These are phyloP conservation scores for Podargus strigoides DNA, from an alignment of 2,797 vertebrate genomes.

Conservation along the genomic window DNA sequence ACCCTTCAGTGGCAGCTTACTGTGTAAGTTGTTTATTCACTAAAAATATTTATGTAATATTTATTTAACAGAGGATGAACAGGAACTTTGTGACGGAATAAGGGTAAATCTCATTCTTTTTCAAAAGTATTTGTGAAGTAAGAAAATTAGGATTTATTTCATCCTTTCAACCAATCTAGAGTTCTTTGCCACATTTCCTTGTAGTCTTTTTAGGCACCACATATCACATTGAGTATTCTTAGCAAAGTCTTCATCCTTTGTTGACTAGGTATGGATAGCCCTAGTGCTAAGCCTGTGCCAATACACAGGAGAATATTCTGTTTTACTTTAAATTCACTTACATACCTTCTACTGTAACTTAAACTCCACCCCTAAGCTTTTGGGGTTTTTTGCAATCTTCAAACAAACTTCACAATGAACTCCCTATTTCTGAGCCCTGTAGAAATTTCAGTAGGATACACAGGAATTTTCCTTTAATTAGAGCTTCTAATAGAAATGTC, in stretches of 20 bases:
- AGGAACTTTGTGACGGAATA: neutral
- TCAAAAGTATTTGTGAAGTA: neutral
- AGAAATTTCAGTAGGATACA: slow-evolving; percentile 8
- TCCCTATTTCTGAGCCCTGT: neutral
- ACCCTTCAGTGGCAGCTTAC: neutral
- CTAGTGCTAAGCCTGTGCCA: neutral
- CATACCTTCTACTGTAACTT: neutral
- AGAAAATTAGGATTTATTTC: neutral
- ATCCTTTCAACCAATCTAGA: neutral
- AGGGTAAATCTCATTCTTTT: neutral
- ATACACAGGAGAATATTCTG: neutral
- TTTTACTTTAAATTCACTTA: slow-evolving; percentile 11
- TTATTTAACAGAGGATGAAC: neutral
- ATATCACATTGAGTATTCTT: neutral
- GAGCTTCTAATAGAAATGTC: slow-evolving; percentile 27
- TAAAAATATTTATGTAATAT: slow-evolving; percentile 11
- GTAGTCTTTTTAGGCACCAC: neutral
- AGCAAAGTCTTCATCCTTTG: neutral
- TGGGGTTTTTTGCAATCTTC: neutral
- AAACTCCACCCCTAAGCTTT: neutral
- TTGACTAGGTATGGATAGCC: neutral
- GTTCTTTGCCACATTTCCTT: neutral
- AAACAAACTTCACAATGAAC: slow-evolving; percentile 33
- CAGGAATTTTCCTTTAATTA: slow-evolving; percentile 42
- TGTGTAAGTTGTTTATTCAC: neutral